Base-by-base conservation (phyloP, 2,797 vertebrate genomes). In the Cyclura pinguis region DNA sequence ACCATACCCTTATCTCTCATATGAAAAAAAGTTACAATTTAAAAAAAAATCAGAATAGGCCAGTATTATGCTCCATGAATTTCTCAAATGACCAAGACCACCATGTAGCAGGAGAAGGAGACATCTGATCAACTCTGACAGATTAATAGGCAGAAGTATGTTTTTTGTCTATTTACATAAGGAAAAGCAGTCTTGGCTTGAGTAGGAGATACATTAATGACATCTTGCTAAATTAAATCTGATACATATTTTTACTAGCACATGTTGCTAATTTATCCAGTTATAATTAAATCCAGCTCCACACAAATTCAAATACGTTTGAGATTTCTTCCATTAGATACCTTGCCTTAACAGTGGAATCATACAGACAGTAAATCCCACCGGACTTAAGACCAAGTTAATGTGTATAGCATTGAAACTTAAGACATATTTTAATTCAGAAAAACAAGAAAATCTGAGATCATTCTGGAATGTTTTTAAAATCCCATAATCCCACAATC, bases 241-340 rank as follows among this genome's bases (percentile, higher is more conserved):
- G 38, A 69, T 69, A 59, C 2, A 73, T 22, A 55, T 77, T 88
- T 42, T 82, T 81, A 50, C 87, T 93, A 87, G 73, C 20, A 94
- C n/a, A 91, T 88, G 89, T 92, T 38, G 29, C 47, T 90, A 3
- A 47, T 62, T 90, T 59, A 0, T 2, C 57, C 10, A 24, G 77
- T 64, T 84, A 32, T 90, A 81, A 86, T 20, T 2, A 85, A 32
- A 76, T 14, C 77, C 76, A 89, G 74, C 29, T 55, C 59, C 50
- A 62, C 67, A 81, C 13, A 52, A 76, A 52, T 27, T 50, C 35
- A 10, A 67, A 57, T 62, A 24, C 9, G 77, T 52, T 35, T 73
- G 24, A 50, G 35, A 7, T 76, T 76, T 62, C 89, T 52, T 62
- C 20, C 4, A 16, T 83, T 90, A 24, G 42, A 77, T 76, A 67